Percentiles rank a stretch among this genome's conserved stretches.
Evolutionary conservation across 2,797 vertebrate species (phyloP).

Genomic region (Hyperoplus lanceolatus): DNA sequence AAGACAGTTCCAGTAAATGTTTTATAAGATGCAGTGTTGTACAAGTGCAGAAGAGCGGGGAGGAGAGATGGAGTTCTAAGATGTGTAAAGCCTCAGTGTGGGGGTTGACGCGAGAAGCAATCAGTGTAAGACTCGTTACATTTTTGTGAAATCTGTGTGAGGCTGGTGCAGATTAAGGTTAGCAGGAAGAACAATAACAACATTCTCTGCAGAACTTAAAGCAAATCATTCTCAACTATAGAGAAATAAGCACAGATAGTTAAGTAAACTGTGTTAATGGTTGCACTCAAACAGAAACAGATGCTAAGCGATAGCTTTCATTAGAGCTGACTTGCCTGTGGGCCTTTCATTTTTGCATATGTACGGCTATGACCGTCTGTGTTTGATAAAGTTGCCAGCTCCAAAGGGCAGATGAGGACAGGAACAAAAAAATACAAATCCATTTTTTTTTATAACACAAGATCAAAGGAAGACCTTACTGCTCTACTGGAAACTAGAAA

Average conservation of each 20-base stretch:
- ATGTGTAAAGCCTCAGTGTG: constrained; percentile 28
- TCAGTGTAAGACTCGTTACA: constrained; percentile 24
- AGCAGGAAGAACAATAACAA: constrained; percentile 28
- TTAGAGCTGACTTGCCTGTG: background rate
- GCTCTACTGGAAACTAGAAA: constrained; percentile 43
- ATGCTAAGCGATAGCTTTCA: background rate
- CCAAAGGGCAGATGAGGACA: constrained; percentile 7
- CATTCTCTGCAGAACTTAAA: constrained; percentile 31
- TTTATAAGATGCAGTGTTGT: constrained; percentile 54
- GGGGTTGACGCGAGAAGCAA: constrained; percentile 27
- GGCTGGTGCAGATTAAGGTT: constrained; percentile 30
- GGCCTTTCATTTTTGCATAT: constrained; percentile 12
- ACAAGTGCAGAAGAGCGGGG: constrained; percentile 31
- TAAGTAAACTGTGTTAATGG: constrained; percentile 1
- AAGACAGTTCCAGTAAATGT: constrained; percentile 45
- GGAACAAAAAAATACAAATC: constrained; percentile 24
- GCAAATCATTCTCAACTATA: constrained; percentile 3
- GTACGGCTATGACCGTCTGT: constrained; percentile 4
- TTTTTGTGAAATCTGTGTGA: constrained; percentile 42
- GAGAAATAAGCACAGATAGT: too few relatives aligned
- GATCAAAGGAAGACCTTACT: constrained; percentile 35
- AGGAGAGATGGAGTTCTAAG: constrained; percentile 43
- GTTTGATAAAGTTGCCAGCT: constrained; percentile 21
- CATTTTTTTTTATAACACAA: constrained; percentile 23
- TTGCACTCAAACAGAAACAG: constrained; percentile 21